phyloP scores from a whole-genome alignment of 2,797 vertebrate genomes.

The Pangasius mekongensis region DNA sequence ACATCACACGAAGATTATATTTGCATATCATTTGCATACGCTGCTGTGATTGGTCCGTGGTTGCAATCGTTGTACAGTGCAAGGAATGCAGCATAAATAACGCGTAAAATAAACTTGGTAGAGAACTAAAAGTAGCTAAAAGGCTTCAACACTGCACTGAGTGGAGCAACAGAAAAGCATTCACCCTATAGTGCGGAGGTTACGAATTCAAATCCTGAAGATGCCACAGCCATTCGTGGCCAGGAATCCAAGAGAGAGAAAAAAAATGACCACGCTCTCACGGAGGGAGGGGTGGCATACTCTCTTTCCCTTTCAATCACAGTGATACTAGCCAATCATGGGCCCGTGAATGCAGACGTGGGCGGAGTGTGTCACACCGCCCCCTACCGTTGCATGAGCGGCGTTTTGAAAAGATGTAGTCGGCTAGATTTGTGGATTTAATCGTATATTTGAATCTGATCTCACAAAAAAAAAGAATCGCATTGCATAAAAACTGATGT shows the following conservation, averaged over 20 bases:
- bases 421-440: neutral
- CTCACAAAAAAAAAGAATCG: neutral
- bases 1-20: neutral
- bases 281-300: neutral
- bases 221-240: no score
- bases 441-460: neutral
- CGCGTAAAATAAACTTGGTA: no score
- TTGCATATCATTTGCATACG: neutral
- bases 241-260: neutral
- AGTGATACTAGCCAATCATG: neutral
- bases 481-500: neutral
- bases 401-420: neutral
- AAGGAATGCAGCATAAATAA: neutral
- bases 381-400: neutral
- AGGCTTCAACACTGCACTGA: neutral
- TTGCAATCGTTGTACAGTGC: neutral
- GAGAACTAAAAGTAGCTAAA: neutral
- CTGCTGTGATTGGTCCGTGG: neutral
- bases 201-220: no score
- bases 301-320: neutral
- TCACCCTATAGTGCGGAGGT: no score
- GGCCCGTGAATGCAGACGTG: neutral
- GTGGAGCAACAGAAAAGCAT: neutral
- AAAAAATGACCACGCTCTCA: neutral
- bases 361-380: neutral